Conservation (phyloP, 2,888 invertebrate genomes). For the Scaptomyza reducta region DNA sequence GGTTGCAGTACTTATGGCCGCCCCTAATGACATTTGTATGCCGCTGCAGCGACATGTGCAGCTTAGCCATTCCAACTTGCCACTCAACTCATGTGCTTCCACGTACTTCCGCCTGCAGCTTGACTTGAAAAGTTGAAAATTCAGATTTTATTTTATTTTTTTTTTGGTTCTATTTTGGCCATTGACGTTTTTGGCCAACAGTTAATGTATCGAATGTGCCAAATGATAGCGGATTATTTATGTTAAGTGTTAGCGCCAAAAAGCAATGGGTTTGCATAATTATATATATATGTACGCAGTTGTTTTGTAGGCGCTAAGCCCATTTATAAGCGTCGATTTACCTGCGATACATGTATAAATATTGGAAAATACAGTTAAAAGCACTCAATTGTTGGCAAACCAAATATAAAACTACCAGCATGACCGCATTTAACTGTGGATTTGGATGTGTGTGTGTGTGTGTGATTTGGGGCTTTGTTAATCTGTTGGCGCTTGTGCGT, state of each 20-base stretch:
- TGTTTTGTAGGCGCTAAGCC: slow-evolving; percentile 11
- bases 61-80: slow-evolving; percentile 29
- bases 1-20: slow-evolving; percentile 33
- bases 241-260: slow-evolving; percentile 48
- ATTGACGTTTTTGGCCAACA: slow-evolving; percentile 28
- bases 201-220: slow-evolving; percentile 36
- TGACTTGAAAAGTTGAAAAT: slow-evolving; percentile 27
- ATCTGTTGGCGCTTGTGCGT: slow-evolving; percentile 69
- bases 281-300: slow-evolving; percentile 11
- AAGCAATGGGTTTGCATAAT: slow-evolving; percentile 51
- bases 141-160: slow-evolving; percentile 4
- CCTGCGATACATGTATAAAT: slow-evolving; percentile 44
- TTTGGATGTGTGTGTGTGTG: slow-evolving; percentile 17
- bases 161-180: slow-evolving; percentile 1
- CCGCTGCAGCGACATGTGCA: slow-evolving; percentile 57
- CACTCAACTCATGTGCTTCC: slow-evolving; percentile 20
- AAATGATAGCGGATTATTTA: slow-evolving; percentile 44
- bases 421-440: slow-evolving; percentile 19
- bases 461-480: slow-evolving; percentile 46
- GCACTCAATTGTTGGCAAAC: slow-evolving; percentile 54
- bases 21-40: slow-evolving; percentile 71
- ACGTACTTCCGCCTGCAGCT: slow-evolving; percentile 29
- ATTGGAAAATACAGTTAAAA: slow-evolving; percentile 51
- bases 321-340: slow-evolving; percentile 42
- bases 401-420: slow-evolving; percentile 11